phyloP scores from a whole-genome alignment of 2,888 invertebrate species.

The Dicyrtoma fusca region DNA sequence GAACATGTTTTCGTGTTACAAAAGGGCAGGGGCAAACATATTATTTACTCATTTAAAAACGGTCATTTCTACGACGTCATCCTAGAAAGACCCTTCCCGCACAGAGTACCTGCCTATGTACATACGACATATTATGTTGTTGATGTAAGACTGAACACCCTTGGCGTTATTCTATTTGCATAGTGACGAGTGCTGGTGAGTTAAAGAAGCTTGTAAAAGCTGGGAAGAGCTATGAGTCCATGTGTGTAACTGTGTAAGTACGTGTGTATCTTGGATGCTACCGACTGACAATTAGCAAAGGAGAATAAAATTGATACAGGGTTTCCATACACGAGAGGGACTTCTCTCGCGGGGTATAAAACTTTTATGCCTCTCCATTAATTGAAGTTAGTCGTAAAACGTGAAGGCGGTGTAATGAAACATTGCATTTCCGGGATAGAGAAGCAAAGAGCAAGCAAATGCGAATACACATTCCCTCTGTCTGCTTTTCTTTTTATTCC shows the following conservation, averaged over 20 bases:
- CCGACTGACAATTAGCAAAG: constrained; percentile 23
- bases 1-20: too few species aligned
- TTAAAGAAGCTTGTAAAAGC: background rate
- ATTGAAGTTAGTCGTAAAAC: constrained; percentile 30
- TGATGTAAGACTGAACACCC: too few species aligned
- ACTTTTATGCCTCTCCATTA: constrained; percentile 29
- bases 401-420: constrained; percentile 28
- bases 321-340: background rate
- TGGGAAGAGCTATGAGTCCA: background rate
- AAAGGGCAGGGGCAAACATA: too few species aligned
- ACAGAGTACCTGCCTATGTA: too few species aligned
- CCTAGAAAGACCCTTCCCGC: too few species aligned
- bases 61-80: too few species aligned
- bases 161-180: too few species aligned
- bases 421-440: constrained; percentile 29
- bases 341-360: constrained; percentile 26
- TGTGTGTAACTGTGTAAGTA: background rate
- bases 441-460: constrained; percentile 5
- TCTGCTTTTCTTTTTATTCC: too few species aligned
- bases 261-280: background rate
- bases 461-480: constrained; percentile 19
- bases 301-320: constrained; percentile 14
- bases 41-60: too few species aligned
- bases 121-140: too few species aligned
- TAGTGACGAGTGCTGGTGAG: background rate